Evolutionary conservation across 2,113 vertebrate species (phyloP).

Genomic region (Takifugu flavidus): DNA sequence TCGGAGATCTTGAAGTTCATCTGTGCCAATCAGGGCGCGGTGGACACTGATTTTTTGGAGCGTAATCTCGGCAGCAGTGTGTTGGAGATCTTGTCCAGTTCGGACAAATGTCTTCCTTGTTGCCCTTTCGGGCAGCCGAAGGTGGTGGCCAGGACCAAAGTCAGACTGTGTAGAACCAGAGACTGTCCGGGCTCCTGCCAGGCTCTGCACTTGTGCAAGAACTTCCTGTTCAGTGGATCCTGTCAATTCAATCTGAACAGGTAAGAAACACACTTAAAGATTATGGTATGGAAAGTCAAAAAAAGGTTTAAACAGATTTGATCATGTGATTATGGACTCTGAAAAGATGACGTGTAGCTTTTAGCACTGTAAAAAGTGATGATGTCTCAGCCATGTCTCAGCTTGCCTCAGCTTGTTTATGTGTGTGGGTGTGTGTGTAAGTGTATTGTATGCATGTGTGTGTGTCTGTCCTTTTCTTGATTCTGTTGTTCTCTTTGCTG

Average conservation of each 20-base stretch:
- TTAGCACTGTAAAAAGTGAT: too few relatives aligned
- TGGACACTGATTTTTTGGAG: conserved; percentile 16
- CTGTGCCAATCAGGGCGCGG: conserved; percentile 45
- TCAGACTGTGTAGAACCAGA: conserved; percentile 50
- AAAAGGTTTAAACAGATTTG: too few relatives aligned
- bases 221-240: conserved; percentile 42
- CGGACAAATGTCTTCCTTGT: conserved; percentile 4
- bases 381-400: too few relatives aligned
- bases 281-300: too few relatives aligned
- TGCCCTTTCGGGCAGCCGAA: conserved; percentile 9
- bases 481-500: too few relatives aligned
- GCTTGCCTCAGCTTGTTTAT: too few relatives aligned
- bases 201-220: conserved; percentile 67
- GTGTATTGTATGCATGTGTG: too few relatives aligned
- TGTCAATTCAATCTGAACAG: conserved; percentile 2
- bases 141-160: conserved; percentile 52
- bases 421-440: too few relatives aligned
- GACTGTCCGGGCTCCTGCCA: conserved; percentile 47
- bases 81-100: background rate
- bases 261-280: conserved; percentile 14
- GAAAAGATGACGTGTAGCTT: too few relatives aligned
- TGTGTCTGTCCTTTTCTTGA: too few relatives aligned
- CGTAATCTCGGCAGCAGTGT: fast-evolving
- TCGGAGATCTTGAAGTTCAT: conserved; percentile 26
- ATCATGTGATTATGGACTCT: too few relatives aligned